Evolutionary conservation across 2,113 vertebrate species (phyloP).

Genomic region (Protobothrops mucrosquamatus): DNA sequence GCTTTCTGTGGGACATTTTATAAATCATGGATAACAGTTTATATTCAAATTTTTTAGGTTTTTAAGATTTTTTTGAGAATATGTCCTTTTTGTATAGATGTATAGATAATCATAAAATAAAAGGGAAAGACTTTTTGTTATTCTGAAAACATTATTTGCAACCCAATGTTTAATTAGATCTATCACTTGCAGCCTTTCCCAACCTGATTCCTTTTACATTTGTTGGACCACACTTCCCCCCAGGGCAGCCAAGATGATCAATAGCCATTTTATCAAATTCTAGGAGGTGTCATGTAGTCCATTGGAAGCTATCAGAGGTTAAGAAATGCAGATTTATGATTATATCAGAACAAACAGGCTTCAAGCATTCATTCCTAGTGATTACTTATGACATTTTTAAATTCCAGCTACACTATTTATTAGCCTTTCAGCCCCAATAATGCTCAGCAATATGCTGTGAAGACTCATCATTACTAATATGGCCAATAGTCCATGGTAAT

Average conservation of each 20-base stretch:
- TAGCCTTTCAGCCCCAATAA: neutral
- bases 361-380: neutral
- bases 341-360: neutral
- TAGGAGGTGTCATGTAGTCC: neutral
- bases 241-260: neutral
- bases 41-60: neutral
- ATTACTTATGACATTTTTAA: neutral
- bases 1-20: neutral
- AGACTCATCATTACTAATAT: neutral
- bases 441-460: neutral
- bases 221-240: neutral
- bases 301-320: neutral
- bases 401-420: slow-evolving; percentile 4
- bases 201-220: neutral
- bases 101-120: neutral
- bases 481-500: slow-evolving; percentile 28
- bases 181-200: neutral
- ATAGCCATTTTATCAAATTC: neutral
- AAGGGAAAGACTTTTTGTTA: neutral
- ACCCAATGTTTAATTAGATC: neutral
- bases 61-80: neutral
- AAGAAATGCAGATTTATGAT: neutral
- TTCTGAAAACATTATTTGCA: neutral
- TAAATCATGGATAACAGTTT: neutral
- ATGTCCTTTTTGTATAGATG: neutral